Evolutionary conservation across 2,888 invertebrate species (phyloP).

Genomic region (Eubasilissa splendida): DNA sequence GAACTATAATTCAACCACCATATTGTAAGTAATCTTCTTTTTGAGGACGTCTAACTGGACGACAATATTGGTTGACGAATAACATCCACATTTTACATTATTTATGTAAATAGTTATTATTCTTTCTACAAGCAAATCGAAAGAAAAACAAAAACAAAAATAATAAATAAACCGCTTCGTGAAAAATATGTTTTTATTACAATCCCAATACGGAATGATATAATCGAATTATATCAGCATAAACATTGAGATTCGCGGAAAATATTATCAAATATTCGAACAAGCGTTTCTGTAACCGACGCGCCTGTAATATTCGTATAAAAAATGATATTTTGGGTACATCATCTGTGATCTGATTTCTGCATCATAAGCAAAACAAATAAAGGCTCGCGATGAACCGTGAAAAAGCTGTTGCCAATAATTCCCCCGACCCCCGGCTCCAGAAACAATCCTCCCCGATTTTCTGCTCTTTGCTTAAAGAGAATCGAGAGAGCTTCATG

Average conservation of each 20-base stretch:
- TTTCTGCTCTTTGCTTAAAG: conserved; percentile 15
- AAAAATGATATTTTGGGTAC: not conserved
- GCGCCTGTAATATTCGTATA: not conserved
- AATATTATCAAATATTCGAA: conserved; percentile 2
- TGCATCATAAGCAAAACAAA: conserved; percentile 50
- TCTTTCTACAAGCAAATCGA: no score
- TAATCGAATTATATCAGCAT: conserved; percentile 15
- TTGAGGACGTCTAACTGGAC: no score
- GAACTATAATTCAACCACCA: no score
- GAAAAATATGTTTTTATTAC: conserved; percentile 39
- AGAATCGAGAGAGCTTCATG: not conserved
- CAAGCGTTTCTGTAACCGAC: not conserved
- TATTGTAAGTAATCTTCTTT: no score
- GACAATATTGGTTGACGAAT: no score
- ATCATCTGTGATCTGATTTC: conserved; percentile 23
- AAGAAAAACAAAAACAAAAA: no score
- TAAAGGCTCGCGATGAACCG: conserved; percentile 49
- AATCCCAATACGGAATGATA: conserved; percentile 19
- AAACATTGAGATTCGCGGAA: not conserved
- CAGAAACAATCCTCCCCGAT: conserved; percentile 13
- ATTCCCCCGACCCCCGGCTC: conserved; percentile 40
- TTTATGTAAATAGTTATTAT: no score
- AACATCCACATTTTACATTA: no score
- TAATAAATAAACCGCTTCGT: conserved; percentile 13
- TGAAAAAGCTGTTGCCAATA: conserved; percentile 50